phyloP scores from a whole-genome alignment of 2,888 invertebrate genomes.

The Piscicola geometra region DNA sequence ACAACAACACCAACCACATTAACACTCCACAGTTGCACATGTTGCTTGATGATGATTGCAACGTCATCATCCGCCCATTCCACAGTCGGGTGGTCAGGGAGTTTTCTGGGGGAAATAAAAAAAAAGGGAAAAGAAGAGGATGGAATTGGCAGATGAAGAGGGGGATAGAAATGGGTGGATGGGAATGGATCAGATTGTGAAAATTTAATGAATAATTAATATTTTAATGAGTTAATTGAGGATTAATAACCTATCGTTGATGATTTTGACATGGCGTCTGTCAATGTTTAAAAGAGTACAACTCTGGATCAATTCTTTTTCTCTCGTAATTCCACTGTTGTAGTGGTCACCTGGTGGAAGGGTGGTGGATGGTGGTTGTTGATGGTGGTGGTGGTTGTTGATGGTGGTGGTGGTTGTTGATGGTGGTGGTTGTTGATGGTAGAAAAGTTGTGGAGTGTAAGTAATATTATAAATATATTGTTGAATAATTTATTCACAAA shows the following conservation, averaged over 20 bases:
- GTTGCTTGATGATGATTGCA: constrained; percentile 5
- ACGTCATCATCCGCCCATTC: constrained; percentile 10
- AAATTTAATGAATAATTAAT: neutral
- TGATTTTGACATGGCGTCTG: constrained; percentile 65
- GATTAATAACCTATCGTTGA: constrained; percentile 47
- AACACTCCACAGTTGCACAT: neutral
- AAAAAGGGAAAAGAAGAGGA: neutral
- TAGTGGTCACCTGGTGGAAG: constrained; percentile 59
- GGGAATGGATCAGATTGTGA: neutral
- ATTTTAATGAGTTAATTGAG: neutral
- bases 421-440: no score
- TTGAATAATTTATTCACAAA: no score
- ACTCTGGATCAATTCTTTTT: constrained; percentile 75
- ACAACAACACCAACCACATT: constrained; percentile 1
- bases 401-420: no score
- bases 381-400: neutral
- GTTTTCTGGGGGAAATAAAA: neutral
- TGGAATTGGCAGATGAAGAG: no score
- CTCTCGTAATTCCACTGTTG: constrained; percentile 64
- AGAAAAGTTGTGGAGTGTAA: neutral
- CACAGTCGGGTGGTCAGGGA: neutral
- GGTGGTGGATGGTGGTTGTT: neutral
- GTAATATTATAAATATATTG: no score
- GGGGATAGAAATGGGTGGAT: no score
- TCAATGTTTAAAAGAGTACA: constrained; percentile 75